Conservation (phyloP, 2,888 invertebrate species). For the Tupiocoris notatus region DNA sequence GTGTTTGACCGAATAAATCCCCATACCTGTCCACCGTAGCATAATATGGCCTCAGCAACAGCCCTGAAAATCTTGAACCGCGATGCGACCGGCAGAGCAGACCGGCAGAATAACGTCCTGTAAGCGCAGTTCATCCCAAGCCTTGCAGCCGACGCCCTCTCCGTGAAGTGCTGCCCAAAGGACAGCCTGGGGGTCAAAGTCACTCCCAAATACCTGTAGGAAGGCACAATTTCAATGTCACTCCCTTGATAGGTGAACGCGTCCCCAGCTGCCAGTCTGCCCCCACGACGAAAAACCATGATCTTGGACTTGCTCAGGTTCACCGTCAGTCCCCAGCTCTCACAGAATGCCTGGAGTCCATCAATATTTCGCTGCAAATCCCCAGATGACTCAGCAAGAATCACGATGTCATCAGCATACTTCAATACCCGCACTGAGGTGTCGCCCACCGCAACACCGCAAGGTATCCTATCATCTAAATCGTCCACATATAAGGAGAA, state of each 20-base stretch:
- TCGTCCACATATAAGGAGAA: too few relatives aligned
- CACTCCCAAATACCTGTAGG: slow-evolving; percentile 36
- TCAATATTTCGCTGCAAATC: slow-evolving; percentile 43
- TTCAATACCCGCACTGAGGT: background rate
- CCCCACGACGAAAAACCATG: slow-evolving; percentile 45
- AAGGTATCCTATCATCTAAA: background rate
- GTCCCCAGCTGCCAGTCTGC: slow-evolving; percentile 32
- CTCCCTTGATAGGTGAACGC: slow-evolving; percentile 31
- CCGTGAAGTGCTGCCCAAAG: background rate
- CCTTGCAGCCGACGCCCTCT: background rate
- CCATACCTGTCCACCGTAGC: slow-evolving; percentile 41
- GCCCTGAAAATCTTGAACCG: slow-evolving; percentile 31
- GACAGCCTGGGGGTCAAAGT: too few relatives aligned
- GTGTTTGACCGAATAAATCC: slow-evolving; percentile 20
- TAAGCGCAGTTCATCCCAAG: background rate
- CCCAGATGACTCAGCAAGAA: too few relatives aligned
- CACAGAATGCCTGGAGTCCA: slow-evolving; percentile 43
- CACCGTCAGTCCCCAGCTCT: slow-evolving; percentile 41
- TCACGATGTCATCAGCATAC: background rate
- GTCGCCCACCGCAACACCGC: background rate
- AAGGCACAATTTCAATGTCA: slow-evolving; percentile 43
- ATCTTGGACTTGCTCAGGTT: slow-evolving; percentile 49
- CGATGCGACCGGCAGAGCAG: background rate
- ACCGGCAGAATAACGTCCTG: background rate
- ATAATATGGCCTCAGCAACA: slow-evolving; percentile 17